Evolutionary conservation across 2,888 invertebrate species (phyloP).

Genomic region (Thumatha senex): DNA sequence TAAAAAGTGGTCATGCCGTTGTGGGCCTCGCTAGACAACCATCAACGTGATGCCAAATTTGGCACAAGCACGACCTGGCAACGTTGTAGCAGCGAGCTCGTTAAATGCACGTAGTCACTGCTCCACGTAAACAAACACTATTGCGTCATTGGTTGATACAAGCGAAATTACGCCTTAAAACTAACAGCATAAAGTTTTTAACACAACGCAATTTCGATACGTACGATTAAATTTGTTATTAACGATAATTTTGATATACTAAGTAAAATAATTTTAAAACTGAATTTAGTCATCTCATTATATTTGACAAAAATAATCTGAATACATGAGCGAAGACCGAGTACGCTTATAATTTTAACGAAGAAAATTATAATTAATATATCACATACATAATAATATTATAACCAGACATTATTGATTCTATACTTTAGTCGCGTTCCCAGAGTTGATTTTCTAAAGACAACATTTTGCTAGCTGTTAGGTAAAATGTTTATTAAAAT

Average conservation of each 20-base stretch:
- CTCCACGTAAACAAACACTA: slow-evolving; percentile 72
- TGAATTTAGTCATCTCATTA: slow-evolving; percentile 30
- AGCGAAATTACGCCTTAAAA: slow-evolving; percentile 51
- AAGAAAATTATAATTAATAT: too few species aligned
- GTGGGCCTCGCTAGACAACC: slow-evolving; percentile 44
- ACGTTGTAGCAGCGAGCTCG: slow-evolving; percentile 51
- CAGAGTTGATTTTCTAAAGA: too few species aligned
- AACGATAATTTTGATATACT: slow-evolving; percentile 52
- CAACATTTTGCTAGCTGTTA: slow-evolving; percentile 3
- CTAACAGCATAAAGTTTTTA: slow-evolving; percentile 36
- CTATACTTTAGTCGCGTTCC: too few species aligned
- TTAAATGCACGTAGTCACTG: slow-evolving; percentile 58
- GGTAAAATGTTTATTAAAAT: slow-evolving; percentile 15
- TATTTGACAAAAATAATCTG: slow-evolving; percentile 16
- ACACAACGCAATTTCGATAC: slow-evolving; percentile 17
- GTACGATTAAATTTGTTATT: slow-evolving; percentile 55
- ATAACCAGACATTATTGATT: too few species aligned
- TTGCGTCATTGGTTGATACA: slow-evolving; percentile 63
- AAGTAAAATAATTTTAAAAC: slow-evolving; percentile 42
- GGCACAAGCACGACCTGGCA: slow-evolving; percentile 75
- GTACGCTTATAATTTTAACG: too few species aligned
- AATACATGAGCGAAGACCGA: background rate
- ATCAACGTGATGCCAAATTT: slow-evolving; percentile 66
- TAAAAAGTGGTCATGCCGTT: slow-evolving; percentile 56
- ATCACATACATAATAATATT: too few species aligned